Evolutionary conservation across 2,113 vertebrate species (phyloP), one percentile per base, ranked within the genome.

Genomic region (Myocastor coypus): DNA sequence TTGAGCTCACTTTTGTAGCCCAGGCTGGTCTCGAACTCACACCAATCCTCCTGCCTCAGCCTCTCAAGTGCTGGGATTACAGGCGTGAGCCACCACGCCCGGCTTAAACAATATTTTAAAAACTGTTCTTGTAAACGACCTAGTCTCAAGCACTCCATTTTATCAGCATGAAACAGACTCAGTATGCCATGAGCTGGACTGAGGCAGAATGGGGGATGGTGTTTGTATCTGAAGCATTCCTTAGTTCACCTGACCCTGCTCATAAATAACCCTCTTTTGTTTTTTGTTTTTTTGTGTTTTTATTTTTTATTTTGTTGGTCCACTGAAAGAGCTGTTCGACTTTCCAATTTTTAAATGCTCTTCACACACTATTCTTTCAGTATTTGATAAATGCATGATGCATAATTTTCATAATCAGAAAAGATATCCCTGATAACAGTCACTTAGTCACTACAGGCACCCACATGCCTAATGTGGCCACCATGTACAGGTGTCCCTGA

Each of bases 341-440:
- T 52, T 12, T 75, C 24, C 52, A 26, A 11, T 52, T 64, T 96
- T 19, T 26, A 26, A 50, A 13, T 3, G 78, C 63, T 37, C 32
- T 83, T 86, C 61, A 3, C 10, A 28, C 14, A 86, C 1, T 1
- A 63, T 57, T 69, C 13, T 73, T 55, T 8, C 14, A 84, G 7
- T 37, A 7, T 95, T 92, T 94, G 40, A 63, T 81, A 57, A 84
- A 42, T 75, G 2, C 30, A 11, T 95, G 12, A 80, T 91, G 68
- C 19, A 55, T 92, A 26, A 61, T 68, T 82, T 96, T 91, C 12
- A 40, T 83, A 7, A 4, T 91, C 30, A 82, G 32, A 81, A 83
- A 77, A 20, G 83, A 28, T 59, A 73, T 55, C 63, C 42, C 20
- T 61, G 50, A 37, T 84, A 61, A 82, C 19, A 64, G 5, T 22